A percentile compares a stretch with the other conserved stretches of the same genome.
These are phyloP conservation scores for Drosophila anomalata DNA, from an alignment of 2,888 invertebrate species.

Conservation along the genomic window DNA sequence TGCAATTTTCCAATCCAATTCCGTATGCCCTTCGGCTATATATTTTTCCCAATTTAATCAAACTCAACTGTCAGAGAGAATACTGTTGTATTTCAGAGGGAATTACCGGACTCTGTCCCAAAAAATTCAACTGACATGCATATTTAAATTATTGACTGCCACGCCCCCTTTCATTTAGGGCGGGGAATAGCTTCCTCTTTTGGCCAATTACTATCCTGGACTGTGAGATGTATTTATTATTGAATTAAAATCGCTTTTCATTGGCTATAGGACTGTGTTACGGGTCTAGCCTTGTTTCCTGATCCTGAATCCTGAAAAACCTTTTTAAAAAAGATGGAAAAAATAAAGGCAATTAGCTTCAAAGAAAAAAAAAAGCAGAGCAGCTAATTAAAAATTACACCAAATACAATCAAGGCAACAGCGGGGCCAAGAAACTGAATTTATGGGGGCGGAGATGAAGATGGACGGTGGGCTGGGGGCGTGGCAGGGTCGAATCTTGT, in stretches of 20 bases:
- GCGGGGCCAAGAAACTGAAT: background rate
- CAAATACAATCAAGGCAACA: constrained; percentile 33
- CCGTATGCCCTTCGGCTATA: background rate
- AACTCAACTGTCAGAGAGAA: constrained; percentile 5
- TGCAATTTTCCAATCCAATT: background rate
- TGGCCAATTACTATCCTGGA: constrained; percentile 20
- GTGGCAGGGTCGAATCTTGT: constrained; percentile 27
- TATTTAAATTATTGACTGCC: constrained; percentile 31
- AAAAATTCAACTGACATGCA: constrained; percentile 6
- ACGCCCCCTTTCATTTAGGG: constrained; percentile 1
- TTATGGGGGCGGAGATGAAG: background rate
- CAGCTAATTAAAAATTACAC: constrained; percentile 51
- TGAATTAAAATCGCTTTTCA: constrained; percentile 26
- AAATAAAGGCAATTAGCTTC: constrained; percentile 32
- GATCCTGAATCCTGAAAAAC: background rate
- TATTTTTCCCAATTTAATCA: constrained; percentile 40
- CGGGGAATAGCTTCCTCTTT: background rate
- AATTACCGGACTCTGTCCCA: constrained; percentile 10
- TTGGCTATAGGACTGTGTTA: background rate
- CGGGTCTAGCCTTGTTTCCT: constrained; percentile 7
- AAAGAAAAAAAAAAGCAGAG: constrained; percentile 6
- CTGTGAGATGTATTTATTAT: constrained; percentile 8
- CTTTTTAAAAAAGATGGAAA: background rate
- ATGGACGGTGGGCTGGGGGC: background rate
- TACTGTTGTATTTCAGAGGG: constrained; percentile 14